Evolutionary conservation across 2,113 vertebrate genomes (phyloP).

Genomic region (Epinephelus cyanopodus): DNA sequence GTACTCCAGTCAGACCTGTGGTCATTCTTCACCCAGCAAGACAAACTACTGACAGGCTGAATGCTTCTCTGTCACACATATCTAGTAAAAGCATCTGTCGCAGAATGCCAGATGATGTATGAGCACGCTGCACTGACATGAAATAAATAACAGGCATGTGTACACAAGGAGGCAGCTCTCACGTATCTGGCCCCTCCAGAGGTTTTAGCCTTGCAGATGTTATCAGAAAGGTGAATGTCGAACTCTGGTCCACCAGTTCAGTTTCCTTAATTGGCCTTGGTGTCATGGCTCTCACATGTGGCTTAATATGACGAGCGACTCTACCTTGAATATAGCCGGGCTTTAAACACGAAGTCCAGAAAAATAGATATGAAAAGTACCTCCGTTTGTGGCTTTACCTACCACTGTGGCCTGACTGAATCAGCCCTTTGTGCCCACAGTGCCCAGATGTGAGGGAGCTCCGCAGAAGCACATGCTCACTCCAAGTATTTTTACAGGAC

Average conservation of each 20-base stretch:
- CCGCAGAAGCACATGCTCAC: constrained; percentile 56
- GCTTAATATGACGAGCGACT: constrained; percentile 36
- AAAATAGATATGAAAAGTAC: constrained; percentile 75
- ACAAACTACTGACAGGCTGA: constrained; percentile 62
- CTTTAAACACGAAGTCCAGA: constrained; percentile 60
- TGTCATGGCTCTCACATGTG: constrained; percentile 56
- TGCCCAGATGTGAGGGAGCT: constrained; percentile 75
- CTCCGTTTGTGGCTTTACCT: constrained; percentile 74
- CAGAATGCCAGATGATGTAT: constrained; percentile 68
- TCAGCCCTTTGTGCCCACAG: constrained; percentile 82
- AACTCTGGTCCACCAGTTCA: constrained; percentile 9
- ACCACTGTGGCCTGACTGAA: constrained; percentile 79
- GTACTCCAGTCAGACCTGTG: constrained; percentile 43
- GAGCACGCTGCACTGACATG: constrained; percentile 62
- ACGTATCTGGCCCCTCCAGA: constrained; percentile 33
- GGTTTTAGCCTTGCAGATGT: constrained; percentile 50
- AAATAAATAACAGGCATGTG: constrained; percentile 71
- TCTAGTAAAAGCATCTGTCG: constrained; percentile 61
- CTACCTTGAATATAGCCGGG: constrained; percentile 41
- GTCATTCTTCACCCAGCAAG: constrained; percentile 57
- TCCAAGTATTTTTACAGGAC: constrained; percentile 78
- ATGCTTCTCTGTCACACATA: constrained; percentile 55
- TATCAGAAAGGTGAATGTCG: constrained; percentile 56
- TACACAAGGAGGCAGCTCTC: constrained; percentile 61
- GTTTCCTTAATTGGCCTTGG: constrained; percentile 11